These are phyloP conservation scores for Eutolmus rufibarbis DNA, from an alignment of 2,888 invertebrate genomes.

Conservation along the genomic window DNA sequence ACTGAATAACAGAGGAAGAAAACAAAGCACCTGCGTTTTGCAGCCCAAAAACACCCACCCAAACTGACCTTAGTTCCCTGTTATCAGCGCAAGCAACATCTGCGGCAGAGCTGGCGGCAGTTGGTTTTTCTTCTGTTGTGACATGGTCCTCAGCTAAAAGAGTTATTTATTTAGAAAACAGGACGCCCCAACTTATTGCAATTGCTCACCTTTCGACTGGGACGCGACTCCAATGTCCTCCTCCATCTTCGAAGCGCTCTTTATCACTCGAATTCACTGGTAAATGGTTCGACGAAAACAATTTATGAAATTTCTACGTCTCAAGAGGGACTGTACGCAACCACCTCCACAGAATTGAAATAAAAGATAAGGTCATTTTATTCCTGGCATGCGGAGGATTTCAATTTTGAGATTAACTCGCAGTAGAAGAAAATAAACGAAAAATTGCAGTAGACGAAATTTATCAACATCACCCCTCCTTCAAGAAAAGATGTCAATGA, in stretches of 20 bases:
- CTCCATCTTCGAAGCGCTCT: background rate
- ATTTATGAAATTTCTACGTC: background rate
- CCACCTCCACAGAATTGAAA: background rate
- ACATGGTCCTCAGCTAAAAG: background rate
- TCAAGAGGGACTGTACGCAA: background rate
- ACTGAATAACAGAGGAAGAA: background rate
- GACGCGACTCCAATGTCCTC: background rate
- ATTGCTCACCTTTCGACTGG: background rate
- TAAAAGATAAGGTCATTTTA: background rate
- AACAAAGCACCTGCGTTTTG: background rate
- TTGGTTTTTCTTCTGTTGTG: background rate
- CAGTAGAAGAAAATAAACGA: background rate
- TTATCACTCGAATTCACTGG: background rate
- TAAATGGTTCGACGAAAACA: background rate
- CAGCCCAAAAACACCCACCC: background rate
- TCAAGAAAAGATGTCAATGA: background rate
- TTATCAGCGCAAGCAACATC: background rate
- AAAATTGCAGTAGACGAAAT: background rate
- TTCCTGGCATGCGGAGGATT: background rate
- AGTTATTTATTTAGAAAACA: background rate
- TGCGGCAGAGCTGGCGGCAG: background rate
- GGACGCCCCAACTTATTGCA: background rate
- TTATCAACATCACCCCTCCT: background rate
- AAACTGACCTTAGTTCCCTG: slow-evolving; percentile 25
- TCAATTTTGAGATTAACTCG: background rate